These are phyloP conservation scores for Empis stercorea DNA, from an alignment of 2,888 invertebrate species.

Conservation along the genomic window DNA sequence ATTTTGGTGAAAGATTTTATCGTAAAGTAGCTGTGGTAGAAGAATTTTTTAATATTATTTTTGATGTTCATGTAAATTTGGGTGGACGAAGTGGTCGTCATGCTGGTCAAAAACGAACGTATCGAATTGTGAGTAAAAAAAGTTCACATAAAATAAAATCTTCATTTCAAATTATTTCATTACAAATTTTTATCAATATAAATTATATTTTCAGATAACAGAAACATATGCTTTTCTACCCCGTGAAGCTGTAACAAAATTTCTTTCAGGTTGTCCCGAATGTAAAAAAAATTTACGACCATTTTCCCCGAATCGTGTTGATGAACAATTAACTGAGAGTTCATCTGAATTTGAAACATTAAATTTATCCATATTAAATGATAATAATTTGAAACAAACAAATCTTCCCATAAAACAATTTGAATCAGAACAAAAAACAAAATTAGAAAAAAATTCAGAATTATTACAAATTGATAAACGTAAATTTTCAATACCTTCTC, in stretches of 20 bases:
- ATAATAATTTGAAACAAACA: constrained; percentile 26
- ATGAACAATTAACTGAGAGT: constrained; percentile 29
- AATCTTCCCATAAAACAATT: constrained; percentile 7
- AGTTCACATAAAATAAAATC: constrained; percentile 15
- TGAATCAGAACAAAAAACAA: constrained; percentile 2
- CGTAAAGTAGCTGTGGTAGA: constrained; percentile 94
- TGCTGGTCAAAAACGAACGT: constrained; percentile 94
- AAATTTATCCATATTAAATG: constrained; percentile 29
- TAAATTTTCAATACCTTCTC: too few relatives aligned
- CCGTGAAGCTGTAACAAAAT: constrained; percentile 90
- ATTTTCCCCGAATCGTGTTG: constrained; percentile 25
- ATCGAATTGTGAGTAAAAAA: constrained; percentile 65
- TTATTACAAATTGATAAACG: too few relatives aligned
- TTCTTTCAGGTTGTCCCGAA: constrained; percentile 86
- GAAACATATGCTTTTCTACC: constrained; percentile 94
- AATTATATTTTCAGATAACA: constrained; percentile 66
- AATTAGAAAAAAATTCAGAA: background rate
- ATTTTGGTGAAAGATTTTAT: constrained; percentile 63
- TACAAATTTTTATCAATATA: background rate
- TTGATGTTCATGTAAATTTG: constrained; percentile 86
- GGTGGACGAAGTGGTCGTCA: constrained; percentile 88
- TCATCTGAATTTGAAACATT: constrained; percentile 31
- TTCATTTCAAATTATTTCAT: background rate
- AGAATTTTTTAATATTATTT: constrained; percentile 94
- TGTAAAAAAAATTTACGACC: constrained; percentile 44